Evolutionary conservation across 1,140 invertebrate genomes (phyloP).

Genomic region (Camponotus floridanus): DNA sequence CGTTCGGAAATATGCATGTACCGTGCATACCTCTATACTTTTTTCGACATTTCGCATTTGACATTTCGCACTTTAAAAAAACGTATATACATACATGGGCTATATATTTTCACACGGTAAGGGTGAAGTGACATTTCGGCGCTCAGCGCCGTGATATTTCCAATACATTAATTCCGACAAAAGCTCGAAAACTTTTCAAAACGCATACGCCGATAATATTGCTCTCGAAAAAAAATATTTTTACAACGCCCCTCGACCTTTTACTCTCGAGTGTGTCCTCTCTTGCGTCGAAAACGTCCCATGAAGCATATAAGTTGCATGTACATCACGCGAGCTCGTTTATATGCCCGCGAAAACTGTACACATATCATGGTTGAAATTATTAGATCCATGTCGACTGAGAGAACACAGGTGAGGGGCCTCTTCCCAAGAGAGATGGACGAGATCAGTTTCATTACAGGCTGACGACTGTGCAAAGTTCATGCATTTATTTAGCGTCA

Average conservation of each 20-base stretch:
- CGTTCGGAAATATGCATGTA: neutral
- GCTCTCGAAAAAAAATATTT: constrained; percentile 15
- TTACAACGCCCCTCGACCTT: constrained; percentile 12
- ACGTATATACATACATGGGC: neutral
- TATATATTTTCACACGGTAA: constrained; percentile 22
- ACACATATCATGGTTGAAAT: constrained; percentile 75
- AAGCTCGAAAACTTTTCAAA: constrained; percentile 16
- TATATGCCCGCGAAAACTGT: constrained; percentile 65
- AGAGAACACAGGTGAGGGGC: constrained; percentile 62
- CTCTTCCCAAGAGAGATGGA: constrained; percentile 61
- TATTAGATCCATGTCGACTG: constrained; percentile 70
- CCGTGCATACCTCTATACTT: constrained; percentile 7
- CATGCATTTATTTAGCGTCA: neutral
- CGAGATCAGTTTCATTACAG: constrained; percentile 70
- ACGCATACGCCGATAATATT: neutral
- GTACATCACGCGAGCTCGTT: neutral
- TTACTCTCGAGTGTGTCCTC: neutral
- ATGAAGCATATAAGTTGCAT: neutral
- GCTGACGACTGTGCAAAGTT: neutral
- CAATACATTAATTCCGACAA: constrained; percentile 19
- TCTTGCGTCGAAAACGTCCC: neutral
- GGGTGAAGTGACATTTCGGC: constrained; percentile 11
- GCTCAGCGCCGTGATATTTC: neutral
- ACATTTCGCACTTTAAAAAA: constrained; percentile 48
- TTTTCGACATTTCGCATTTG: constrained; percentile 12